A percentile compares a stretch with the other conserved stretches of the same genome.
phyloP scores from a whole-genome alignment of 2,888 invertebrate genomes.

The Drosophila koepferae region DNA sequence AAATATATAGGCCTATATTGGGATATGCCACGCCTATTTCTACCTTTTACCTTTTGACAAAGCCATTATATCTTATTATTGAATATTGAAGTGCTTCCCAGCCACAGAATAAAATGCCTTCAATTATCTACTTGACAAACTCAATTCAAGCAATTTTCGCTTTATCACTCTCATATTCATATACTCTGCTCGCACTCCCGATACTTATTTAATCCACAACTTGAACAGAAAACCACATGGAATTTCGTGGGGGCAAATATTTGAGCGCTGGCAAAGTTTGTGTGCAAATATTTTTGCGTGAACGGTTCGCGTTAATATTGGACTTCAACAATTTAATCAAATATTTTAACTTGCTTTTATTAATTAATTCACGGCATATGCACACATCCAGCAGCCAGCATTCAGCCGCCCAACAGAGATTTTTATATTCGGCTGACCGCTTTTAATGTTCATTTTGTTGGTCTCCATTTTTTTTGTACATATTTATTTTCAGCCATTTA shows the following conservation, averaged over 20 bases:
- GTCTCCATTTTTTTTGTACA: conserved; percentile 2
- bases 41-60: neutral
- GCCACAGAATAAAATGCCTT: neutral
- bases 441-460: conserved; percentile 57
- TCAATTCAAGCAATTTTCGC: neutral
- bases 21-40: no score
- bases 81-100: neutral
- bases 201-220: neutral
- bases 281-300: conserved; percentile 36
- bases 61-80: neutral
- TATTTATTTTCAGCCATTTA: conserved; percentile 31
- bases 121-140: neutral
- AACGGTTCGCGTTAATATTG: conserved; percentile 48
- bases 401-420: conserved; percentile 3
- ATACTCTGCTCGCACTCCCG: neutral
- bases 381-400: conserved; percentile 5
- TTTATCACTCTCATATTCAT: neutral
- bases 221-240: conserved; percentile 13
- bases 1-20: no score
- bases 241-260: conserved; percentile 29
- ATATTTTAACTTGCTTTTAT: conserved; percentile 67
- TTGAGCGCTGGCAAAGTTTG: conserved; percentile 20
- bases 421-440: conserved; percentile 40
- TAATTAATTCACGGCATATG: conserved; percentile 57
- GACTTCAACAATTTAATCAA: conserved; percentile 61